Percentiles rank a stretch among this genome's conserved stretches.
phyloP scores from a whole-genome alignment of 2,888 invertebrate genomes.

The Sinopyrophorus schimmeli region DNA sequence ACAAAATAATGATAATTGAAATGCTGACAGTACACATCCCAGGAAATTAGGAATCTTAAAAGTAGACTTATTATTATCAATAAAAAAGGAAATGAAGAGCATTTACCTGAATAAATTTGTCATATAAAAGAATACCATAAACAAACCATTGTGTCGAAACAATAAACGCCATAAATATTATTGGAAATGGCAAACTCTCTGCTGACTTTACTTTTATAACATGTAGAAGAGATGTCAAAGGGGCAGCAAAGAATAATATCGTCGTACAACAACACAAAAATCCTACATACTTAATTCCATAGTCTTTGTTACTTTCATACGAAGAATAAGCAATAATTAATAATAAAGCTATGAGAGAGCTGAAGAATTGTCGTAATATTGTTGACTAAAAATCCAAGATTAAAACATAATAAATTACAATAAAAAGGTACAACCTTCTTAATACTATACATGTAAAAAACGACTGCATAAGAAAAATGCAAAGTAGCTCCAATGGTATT shows the following conservation, averaged over 20 bases:
- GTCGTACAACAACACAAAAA: constrained; percentile 73
- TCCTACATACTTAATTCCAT: constrained; percentile 67
- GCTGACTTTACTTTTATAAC: constrained; percentile 79
- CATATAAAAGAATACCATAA: constrained; percentile 79
- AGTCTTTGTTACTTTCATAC: constrained; percentile 58
- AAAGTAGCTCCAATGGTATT: constrained; percentile 74
- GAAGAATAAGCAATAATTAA: constrained; percentile 63
- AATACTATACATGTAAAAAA: constrained; percentile 74
- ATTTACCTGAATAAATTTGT: constrained; percentile 80
- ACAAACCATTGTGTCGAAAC: constrained; percentile 82
- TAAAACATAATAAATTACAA: background rate
- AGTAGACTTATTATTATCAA: background rate
- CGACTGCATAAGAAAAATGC: constrained; percentile 69
- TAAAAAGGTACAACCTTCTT: constrained; percentile 63
- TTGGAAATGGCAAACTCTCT: constrained; percentile 84
- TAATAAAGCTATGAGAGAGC: constrained; percentile 59
- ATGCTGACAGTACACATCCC: constrained; percentile 71
- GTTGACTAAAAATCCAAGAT: constrained; percentile 55
- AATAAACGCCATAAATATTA: constrained; percentile 81
- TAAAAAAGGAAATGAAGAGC: too few relatives aligned
- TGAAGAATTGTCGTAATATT: constrained; percentile 65
- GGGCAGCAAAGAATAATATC: constrained; percentile 80
- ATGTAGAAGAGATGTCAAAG: constrained; percentile 76
- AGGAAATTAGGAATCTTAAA: constrained; percentile 76
- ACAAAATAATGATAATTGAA: constrained; percentile 77